phyloP scores from a whole-genome alignment of 2,888 invertebrate species.

The Tenthredo amoena region DNA sequence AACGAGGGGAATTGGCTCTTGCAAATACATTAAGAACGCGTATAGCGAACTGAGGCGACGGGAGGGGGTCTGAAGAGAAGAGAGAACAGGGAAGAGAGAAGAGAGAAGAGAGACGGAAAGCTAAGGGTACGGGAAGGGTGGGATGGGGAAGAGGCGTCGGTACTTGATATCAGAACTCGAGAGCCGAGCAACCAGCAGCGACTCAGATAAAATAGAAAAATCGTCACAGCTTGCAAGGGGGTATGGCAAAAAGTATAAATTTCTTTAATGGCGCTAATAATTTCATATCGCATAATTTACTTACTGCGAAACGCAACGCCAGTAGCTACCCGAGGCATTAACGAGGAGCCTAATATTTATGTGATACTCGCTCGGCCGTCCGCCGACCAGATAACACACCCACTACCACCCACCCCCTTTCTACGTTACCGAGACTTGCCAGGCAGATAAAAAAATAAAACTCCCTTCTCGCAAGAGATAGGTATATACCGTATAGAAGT shows the following conservation, averaged over 20 bases:
- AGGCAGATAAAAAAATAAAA: slow-evolving; percentile 65
- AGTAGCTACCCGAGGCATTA: slow-evolving; percentile 78
- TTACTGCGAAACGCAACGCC: slow-evolving; percentile 79
- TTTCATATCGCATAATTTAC: slow-evolving; percentile 79
- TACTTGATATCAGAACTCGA: slow-evolving; percentile 50
- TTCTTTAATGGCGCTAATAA: slow-evolving; percentile 78
- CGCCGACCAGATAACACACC: slow-evolving; percentile 77
- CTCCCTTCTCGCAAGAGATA: slow-evolving; percentile 63
- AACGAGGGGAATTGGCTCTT: slow-evolving; percentile 76
- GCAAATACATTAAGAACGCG: slow-evolving; percentile 75
- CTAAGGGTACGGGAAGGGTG: slow-evolving; percentile 41
- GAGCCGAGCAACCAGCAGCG: slow-evolving; percentile 55
- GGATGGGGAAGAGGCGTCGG: slow-evolving; percentile 55
- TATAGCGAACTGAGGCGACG: slow-evolving; percentile 48
- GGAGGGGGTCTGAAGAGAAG: slow-evolving; percentile 49
- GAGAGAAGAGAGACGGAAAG: slow-evolving; percentile 59
- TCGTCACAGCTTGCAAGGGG: slow-evolving; percentile 66
- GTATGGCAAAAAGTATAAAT: slow-evolving; percentile 76
- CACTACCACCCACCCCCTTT: slow-evolving; percentile 58
- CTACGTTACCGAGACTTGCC: slow-evolving; percentile 57
- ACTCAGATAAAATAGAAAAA: slow-evolving; percentile 75
- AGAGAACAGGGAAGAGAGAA: slow-evolving; percentile 53
- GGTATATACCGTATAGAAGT: slow-evolving; percentile 60
- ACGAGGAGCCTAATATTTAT: slow-evolving; percentile 79
- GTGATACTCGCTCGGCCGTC: slow-evolving; percentile 76